Base-by-base conservation (phyloP, 1,140 invertebrate species). In the Meloidogyne hapla region DNA sequence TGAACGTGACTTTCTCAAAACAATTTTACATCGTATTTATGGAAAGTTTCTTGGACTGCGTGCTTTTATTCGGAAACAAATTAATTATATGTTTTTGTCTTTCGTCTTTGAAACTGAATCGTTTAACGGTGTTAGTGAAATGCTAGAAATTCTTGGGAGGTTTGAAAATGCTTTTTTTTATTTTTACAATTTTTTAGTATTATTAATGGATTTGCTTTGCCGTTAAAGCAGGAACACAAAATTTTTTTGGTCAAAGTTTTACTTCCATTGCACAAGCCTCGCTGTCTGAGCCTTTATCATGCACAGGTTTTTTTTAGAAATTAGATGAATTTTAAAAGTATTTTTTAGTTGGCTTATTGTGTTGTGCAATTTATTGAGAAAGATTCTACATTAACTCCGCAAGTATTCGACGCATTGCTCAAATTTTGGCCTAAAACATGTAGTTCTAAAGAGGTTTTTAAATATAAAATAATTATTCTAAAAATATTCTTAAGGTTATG, bases 21-120 rank as follows among this genome's bases (percentile, higher is more conserved):
- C 85, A n/a, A 85, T 87, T 56, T 75, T 86, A 10, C 85, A 86
- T 68, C 69, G 85, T 67, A 86, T 86, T 48, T 86, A 86, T 66
- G 85, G 85, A 48, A 86, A 86, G 69, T 86, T 86, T 73, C 74
- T 86, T 0, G 85, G 85, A 12, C 81, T 87, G n/a, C 85, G 85
- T 42, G 85, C 85, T 15, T 86, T 87, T 75, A 86, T 86, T 62
- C 69, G 85, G 4, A 86, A 86, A 77, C 85, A 86, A 69, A 86
- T 86, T 62, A 86, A 86, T 73, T 87, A 86, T 74, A 86, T 86
- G 80, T 86, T 86, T 74, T 70, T 87, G 45, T 87, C 85, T 90
- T 99, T 99, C 91, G 97, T 99, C 87, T 99, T 98, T 89, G 96
- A 99, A 90, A 99, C 96, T 33, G 96, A 99, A 87, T 94, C 95